Base-by-base conservation (phyloP, 2,797 vertebrate species). In the Novumbra hubbsi region DNA sequence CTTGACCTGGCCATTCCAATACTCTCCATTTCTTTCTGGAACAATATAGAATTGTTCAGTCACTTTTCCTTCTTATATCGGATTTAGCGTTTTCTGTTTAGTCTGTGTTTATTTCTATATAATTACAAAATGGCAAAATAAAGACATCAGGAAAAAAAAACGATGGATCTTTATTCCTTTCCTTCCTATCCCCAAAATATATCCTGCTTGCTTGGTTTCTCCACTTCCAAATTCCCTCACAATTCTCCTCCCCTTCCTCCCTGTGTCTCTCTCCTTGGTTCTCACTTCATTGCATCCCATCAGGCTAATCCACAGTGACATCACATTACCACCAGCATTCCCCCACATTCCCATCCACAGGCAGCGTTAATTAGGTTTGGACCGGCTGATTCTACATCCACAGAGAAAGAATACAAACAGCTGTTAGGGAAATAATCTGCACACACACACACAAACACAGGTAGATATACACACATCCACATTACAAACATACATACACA, bases 301-400 rank as follows among this genome's bases (percentile, higher is more conserved):
- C 89, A 91, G 74, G 81, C 78, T 92, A 91, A 93, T 91, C 86
- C 85, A 81, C 87, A 88, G 86, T 90, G 91, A 90, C 91, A 92
- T 86, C 89, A 87, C 89, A 93, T 93, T 91, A 92, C 88, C 79
- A 78, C 80, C 80, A 87, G 86, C 79, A 81, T 88, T 90, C 85
- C 86, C 87, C 73, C 72, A 76, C 85, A 83, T 82, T 81, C 73
- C 75, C 73, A 75, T 87, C 79, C 63, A 57, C 79, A 83, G 84
- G 86, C 82, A 81, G 76, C 76, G 87, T 89, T 92, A 91, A 91
- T 93, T 91, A 90, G 84, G 81, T 86, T 86, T 85, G 78, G 85
- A 76, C 83, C 81, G 69, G 76, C 84, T 87, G 89, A 90, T 79
- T 74, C 78, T 84, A 79, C 77, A 86, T 81, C 75, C 67, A 52